phyloP scores from a whole-genome alignment of 2,113 vertebrate genomes.

The Ovibos moschatus region DNA sequence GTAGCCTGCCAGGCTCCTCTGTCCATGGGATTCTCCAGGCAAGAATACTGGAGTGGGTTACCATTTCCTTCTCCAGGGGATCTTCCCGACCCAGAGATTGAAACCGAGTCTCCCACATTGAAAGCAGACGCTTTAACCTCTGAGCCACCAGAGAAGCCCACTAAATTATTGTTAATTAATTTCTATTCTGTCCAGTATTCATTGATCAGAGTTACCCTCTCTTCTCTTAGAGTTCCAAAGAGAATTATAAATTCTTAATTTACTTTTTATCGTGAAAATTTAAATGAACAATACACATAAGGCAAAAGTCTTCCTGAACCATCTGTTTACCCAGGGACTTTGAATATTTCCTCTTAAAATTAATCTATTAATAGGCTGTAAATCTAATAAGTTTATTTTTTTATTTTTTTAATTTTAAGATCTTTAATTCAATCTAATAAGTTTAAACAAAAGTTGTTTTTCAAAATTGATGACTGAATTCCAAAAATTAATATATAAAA shows the following conservation, averaged over 20 bases:
- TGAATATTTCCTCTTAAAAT: neutral
- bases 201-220: neutral
- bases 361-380: neutral
- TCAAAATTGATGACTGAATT: neutral
- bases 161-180: neutral
- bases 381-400: neutral
- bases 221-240: neutral
- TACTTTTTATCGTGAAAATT: neutral
- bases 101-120: accelerated
- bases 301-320: neutral
- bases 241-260: neutral
- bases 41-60: no score
- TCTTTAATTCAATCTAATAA: neutral
- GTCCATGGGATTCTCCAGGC: no score
- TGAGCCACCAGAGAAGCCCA: no score
- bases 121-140: no score
- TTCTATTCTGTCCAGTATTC: neutral
- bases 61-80: no score
- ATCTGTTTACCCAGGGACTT: neutral
- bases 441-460: neutral
- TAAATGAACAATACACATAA: neutral
- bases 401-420: no score
- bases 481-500: neutral
- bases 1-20: no score
- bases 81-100: no score